These are phyloP conservation scores for Notolepis coatsorum DNA, from an alignment of 2,797 vertebrate genomes.

Conservation along the genomic window DNA sequence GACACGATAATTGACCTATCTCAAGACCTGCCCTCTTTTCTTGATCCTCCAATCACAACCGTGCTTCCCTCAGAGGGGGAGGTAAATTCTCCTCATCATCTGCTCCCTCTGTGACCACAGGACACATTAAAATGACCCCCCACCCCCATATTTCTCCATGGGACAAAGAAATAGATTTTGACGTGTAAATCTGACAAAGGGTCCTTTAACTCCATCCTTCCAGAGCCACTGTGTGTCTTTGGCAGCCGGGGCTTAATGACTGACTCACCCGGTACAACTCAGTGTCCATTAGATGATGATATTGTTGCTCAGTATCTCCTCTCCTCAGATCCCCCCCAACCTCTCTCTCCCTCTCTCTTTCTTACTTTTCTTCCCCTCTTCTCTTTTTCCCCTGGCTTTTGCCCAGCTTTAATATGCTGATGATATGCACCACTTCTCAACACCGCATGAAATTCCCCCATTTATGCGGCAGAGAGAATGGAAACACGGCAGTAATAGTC, in stretches of 20 bases:
- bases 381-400: slow-evolving; percentile 15
- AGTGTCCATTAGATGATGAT: slow-evolving; percentile 78
- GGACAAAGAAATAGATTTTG: no score
- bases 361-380: slow-evolving; percentile 36
- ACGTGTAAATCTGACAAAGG: no score
- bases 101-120: no score
- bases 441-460: slow-evolving; percentile 2
- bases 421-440: slow-evolving; percentile 31
- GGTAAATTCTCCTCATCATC: no score
- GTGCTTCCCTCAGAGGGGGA: no score
- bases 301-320: slow-evolving; percentile 43
- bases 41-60: no score
- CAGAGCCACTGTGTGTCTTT: slow-evolving; percentile 51
- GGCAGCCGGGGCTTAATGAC: slow-evolving; percentile 44
- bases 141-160: no score
- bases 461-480: slow-evolving; percentile 6
- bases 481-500: slow-evolving; percentile 8
- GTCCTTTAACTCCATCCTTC: slow-evolving; percentile 44
- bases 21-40: no score
- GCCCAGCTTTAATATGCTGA: slow-evolving; percentile 27
- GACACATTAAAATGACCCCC: no score
- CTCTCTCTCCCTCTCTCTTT: slow-evolving; percentile 39
- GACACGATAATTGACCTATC: no score
- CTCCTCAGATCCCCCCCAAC: slow-evolving; percentile 24
- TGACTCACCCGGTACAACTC: slow-evolving; percentile 63